Evolutionary conservation across 2,888 invertebrate species (phyloP), one percentile per base, ranked within the genome.

Genomic region (Drosophila pseudotakahashii): DNA sequence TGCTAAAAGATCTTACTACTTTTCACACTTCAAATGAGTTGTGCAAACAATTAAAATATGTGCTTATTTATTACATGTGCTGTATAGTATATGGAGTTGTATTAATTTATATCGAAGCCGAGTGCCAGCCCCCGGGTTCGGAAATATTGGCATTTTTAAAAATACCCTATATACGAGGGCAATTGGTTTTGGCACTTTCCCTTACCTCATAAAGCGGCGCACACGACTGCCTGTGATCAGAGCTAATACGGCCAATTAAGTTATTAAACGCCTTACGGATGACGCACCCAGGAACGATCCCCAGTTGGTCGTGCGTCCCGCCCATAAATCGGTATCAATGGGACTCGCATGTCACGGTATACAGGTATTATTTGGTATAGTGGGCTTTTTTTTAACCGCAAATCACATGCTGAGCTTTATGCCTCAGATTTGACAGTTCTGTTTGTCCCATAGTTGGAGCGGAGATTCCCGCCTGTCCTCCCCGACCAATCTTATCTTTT

Each of bases 11-110:
- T 78, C 78, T 76, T 83, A 71, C 67, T 51, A 77, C 45, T 59
- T 85, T 82, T 84, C 73, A 73, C 88, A 82, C 88, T 72, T 77
- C 73, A 58, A 81, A 84, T 73, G 68, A 76, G 66, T 62, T 63
- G 59, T 39, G 67, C 51, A 69, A 39, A 73, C 69, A 26, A 73
- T 32, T 68, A 39, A 62, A 54, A 36, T 47, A 13, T 34, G 50
- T 57, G 62, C 57, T 54, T 42, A 47, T 32, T 51, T 44, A 69
- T 57, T 48, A 57, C 50, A 57, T 34, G 34, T 30, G 36, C 11
- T 2, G 11, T 51, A 19, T 52, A n/a, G 6, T 32, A 57, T 14
- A 32, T 39, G 9, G 16, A 39, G 30, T 54, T 32, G 13, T 48
- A 10, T 42, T 10, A 10, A 11, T 10, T 23, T 47, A 50, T 69